Percentiles rank a stretch among this genome's conserved stretches.
Evolutionary conservation across 1,140 invertebrate species (phyloP).

Genomic region (fruit fly (Drosophila melanogaster)): Release_6_plus_ISO1_MT NC_004354.4:21279501-21280000

Average conservation of each 20-base stretch:
- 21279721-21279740: slow-evolving; percentile 40
- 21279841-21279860: slow-evolving; percentile 54
- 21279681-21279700: slow-evolving; percentile 16
- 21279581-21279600: too few relatives aligned
- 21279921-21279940: slow-evolving; percentile 37
- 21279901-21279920: slow-evolving; percentile 51
- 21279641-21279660: slow-evolving; percentile 30
- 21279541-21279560: too few relatives aligned
- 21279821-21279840: slow-evolving; percentile 29
- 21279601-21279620: neutral
- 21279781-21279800: neutral
- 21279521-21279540: too few relatives aligned
- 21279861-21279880: slow-evolving; percentile 74
- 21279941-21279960: slow-evolving; percentile 29
- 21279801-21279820: slow-evolving; percentile 4
- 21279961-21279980: slow-evolving; percentile 48
- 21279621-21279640: slow-evolving; percentile 45
- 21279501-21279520: too few relatives aligned
- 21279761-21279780: neutral
- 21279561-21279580: too few relatives aligned
- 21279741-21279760: slow-evolving; percentile 7
- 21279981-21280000: slow-evolving; percentile 73
- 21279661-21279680: slow-evolving; percentile 43
- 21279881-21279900: slow-evolving; percentile 76
- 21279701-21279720: slow-evolving; percentile 43